Percentiles rank a stretch among this genome's conserved stretches.
phyloP scores from a whole-genome alignment of 1,140 invertebrate species.

The Oscheius sp. region DNA sequence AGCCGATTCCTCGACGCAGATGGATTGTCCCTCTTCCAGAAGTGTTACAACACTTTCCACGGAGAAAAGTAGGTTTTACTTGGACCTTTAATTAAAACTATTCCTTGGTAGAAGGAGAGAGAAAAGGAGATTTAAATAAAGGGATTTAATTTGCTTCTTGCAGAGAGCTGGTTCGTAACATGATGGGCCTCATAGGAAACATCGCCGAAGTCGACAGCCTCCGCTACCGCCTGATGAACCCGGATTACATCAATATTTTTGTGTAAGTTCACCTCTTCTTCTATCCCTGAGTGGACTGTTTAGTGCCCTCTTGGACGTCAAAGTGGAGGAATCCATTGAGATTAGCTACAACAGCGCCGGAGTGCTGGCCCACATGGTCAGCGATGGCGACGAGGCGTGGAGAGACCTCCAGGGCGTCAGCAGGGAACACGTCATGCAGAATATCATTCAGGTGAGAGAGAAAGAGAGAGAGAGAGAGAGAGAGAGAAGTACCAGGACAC shows the following conservation, averaged over 20 bases:
- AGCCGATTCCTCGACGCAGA: constrained; percentile 50
- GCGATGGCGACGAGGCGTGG: constrained; percentile 83
- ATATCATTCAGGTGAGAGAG: constrained; percentile 70
- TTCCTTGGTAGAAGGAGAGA: too few species aligned
- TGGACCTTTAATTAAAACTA: background rate
- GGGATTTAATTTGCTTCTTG: background rate
- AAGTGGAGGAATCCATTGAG: constrained; percentile 87
- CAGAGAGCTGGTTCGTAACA: constrained; percentile 56
- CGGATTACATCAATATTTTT: constrained; percentile 80
- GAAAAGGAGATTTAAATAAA: too few species aligned
- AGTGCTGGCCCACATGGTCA: constrained; percentile 88
- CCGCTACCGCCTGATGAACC: constrained; percentile 79
- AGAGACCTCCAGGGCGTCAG: constrained; percentile 70
- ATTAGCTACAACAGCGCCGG: constrained; percentile 95
- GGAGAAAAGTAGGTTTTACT: background rate
- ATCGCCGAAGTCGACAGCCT: constrained; percentile 86
- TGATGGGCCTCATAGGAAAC: constrained; percentile 77
- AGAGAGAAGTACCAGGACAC: too few species aligned
- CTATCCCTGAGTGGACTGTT: background rate
- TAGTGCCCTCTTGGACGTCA: background rate
- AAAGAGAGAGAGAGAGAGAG: too few species aligned
- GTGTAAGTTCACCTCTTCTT: constrained; percentile 54
- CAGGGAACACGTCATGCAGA: constrained; percentile 72
- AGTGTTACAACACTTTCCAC: background rate
- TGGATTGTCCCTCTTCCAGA: constrained; percentile 49